Evolutionary conservation across 2,888 invertebrate genomes (phyloP).

Genomic region (Acronicta leporina): DNA sequence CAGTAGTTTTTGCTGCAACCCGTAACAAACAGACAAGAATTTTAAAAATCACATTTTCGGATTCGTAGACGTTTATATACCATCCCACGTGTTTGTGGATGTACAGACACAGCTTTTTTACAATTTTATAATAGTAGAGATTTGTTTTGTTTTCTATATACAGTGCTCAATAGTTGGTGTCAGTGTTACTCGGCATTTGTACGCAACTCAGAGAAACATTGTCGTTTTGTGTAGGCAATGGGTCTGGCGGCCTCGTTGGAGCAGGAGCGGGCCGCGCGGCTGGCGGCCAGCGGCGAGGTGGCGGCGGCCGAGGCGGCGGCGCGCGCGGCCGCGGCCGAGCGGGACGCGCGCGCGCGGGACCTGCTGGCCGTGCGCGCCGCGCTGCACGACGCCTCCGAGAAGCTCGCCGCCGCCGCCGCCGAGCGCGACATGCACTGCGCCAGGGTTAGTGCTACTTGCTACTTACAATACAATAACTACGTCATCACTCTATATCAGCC

Average conservation of each 20-base stretch:
- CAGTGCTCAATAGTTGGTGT: too few relatives aligned
- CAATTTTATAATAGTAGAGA: too few relatives aligned
- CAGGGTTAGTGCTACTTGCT: constrained; percentile 69
- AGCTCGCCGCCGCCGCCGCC: constrained; percentile 81
- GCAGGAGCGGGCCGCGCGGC: constrained; percentile 96
- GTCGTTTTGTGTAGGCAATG: constrained; percentile 89
- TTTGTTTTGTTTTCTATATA: too few relatives aligned
- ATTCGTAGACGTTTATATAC: too few relatives aligned
- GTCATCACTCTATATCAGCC: too few relatives aligned
- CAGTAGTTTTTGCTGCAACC: too few relatives aligned
- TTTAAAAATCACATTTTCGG: too few relatives aligned
- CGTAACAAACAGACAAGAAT: too few relatives aligned
- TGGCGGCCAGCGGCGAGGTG: constrained; percentile 94
- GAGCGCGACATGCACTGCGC: constrained; percentile 83
- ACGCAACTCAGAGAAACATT: too few relatives aligned
- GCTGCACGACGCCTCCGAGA: constrained; percentile 81
- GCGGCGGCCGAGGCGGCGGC: constrained; percentile 85
- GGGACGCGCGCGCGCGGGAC: constrained; percentile 84
- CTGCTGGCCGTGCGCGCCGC: constrained; percentile 77
- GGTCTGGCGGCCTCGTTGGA: constrained; percentile 96
- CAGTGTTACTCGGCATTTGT: not conserved
- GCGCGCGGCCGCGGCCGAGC: constrained; percentile 80
- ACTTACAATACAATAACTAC: too few relatives aligned
- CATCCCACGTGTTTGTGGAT: too few relatives aligned
- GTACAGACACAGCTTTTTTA: too few relatives aligned